phyloP scores from a whole-genome alignment of 2,113 vertebrate species.

The Todiramphus chloris region DNA sequence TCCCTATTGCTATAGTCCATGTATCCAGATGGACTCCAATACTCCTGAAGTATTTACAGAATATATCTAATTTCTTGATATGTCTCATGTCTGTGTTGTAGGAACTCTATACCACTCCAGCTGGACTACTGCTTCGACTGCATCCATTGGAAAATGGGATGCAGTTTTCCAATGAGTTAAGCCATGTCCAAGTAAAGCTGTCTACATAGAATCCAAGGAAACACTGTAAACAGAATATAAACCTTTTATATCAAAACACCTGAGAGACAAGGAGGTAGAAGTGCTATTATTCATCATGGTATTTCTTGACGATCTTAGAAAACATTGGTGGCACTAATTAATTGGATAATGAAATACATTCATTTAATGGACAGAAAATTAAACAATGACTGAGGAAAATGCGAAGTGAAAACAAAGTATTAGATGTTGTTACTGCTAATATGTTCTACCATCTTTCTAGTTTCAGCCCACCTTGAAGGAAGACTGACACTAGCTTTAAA shows the following conservation, averaged over 20 bases:
- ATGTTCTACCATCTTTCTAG: not conserved
- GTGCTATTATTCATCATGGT: not conserved
- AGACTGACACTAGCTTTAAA: not conserved
- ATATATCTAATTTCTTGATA: not conserved
- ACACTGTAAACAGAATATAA: not conserved
- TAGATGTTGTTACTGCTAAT: not conserved
- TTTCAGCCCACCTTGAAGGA: not conserved
- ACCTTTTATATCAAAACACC: not conserved
- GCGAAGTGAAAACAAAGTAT: not conserved
- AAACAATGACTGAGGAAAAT: not conserved
- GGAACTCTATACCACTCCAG: not conserved
- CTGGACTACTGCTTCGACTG: not conserved
- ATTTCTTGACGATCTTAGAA: not conserved
- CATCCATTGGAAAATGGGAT: not conserved
- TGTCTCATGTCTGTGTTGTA: not conserved
- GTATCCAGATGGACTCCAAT: not conserved
- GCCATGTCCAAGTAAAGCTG: not conserved
- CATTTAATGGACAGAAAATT: not conserved
- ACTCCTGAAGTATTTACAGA: not conserved
- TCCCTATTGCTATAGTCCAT: not conserved
- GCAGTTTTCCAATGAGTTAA: not conserved
- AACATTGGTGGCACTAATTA: not conserved
- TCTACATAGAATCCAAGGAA: not conserved
- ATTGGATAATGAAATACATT: not conserved
- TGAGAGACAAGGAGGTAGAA: not conserved